These are phyloP conservation scores for Galerucella nymphaeae DNA, from an alignment of 2,888 invertebrate genomes.

Conservation along the genomic window DNA sequence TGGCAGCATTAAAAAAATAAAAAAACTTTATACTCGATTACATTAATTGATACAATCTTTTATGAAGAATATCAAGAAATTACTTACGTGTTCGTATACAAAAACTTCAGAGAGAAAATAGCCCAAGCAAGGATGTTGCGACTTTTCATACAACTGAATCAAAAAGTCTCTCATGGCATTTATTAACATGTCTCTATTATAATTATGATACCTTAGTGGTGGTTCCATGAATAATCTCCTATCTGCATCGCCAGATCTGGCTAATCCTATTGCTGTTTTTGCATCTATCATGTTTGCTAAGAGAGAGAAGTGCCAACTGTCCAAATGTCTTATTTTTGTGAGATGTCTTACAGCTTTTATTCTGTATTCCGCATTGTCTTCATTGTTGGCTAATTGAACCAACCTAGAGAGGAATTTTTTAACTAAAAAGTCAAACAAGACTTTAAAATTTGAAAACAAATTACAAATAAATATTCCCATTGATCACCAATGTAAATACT, in stretches of 20 bases:
- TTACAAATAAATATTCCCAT: background rate
- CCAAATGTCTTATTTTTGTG: slow-evolving; percentile 73
- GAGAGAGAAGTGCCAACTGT: slow-evolving; percentile 66
- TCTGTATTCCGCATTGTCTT: slow-evolving; percentile 70
- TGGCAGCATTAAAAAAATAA: slow-evolving; percentile 34
- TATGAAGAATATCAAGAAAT: slow-evolving; percentile 2
- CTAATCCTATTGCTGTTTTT: slow-evolving; percentile 81
- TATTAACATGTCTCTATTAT: slow-evolving; percentile 59
- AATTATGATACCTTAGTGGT: slow-evolving; percentile 63
- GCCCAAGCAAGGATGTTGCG: slow-evolving; percentile 65
- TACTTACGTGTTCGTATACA: slow-evolving; percentile 62
- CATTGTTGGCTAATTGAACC: slow-evolving; percentile 74
- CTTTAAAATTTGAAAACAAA: background rate
- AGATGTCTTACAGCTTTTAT: slow-evolving; percentile 74
- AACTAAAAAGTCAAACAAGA: slow-evolving; percentile 16
- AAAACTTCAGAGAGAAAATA: slow-evolving; percentile 66
- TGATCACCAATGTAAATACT: background rate
- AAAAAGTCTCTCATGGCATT: slow-evolving; percentile 64
- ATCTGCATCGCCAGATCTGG: slow-evolving; percentile 77
- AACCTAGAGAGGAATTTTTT: slow-evolving; percentile 62
- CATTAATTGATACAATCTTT: no score
- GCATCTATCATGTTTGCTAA: slow-evolving; percentile 84
- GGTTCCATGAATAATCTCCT: slow-evolving; percentile 80
- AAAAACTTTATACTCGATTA: background rate
- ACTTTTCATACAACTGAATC: slow-evolving; percentile 61